Evolutionary conservation across 2,888 invertebrate genomes (phyloP).

Genomic region (Teleiodes luculella): DNA sequence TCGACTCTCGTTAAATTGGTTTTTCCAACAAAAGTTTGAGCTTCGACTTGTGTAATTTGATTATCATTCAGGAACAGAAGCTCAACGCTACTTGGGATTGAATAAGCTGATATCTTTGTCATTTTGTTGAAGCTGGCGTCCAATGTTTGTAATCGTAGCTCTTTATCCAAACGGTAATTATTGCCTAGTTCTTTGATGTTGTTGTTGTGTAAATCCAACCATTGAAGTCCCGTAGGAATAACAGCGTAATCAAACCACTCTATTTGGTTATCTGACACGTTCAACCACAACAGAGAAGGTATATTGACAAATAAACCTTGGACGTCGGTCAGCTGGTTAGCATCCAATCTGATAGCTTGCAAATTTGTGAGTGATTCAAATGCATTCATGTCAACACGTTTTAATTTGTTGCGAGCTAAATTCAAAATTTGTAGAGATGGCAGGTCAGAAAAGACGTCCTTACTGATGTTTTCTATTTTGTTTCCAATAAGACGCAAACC

Average conservation of each 20-base stretch:
- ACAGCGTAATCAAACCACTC: conserved; percentile 93
- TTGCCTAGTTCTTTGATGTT: conserved; percentile 88
- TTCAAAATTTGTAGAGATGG: conserved; percentile 91
- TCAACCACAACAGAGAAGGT: conserved; percentile 90
- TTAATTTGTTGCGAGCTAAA: conserved; percentile 90
- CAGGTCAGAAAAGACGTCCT: conserved; percentile 87
- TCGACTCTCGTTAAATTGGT: conserved; percentile 93
- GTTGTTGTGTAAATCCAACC: conserved; percentile 94
- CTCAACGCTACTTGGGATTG: conserved; percentile 91
- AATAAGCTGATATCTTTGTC: conserved; percentile 84
- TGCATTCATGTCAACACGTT: conserved; percentile 86
- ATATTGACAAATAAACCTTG: conserved; percentile 91
- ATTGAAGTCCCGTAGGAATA: conserved; percentile 89
- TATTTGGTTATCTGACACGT: conserved; percentile 93
- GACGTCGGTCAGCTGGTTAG: conserved; percentile 89
- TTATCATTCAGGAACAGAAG: conserved; percentile 93
- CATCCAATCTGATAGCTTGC: conserved; percentile 91
- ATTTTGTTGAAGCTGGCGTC: conserved; percentile 95
- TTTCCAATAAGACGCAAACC: conserved; percentile 94
- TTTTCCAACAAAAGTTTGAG: conserved; percentile 93
- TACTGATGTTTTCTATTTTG: conserved; percentile 88
- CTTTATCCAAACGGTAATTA: conserved; percentile 83
- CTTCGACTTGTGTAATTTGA: conserved; percentile 89
- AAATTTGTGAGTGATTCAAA: conserved; percentile 89
- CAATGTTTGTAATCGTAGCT: conserved; percentile 87